phyloP scores from a whole-genome alignment of 2,888 invertebrate genomes.

The Dasypolia templi region DNA sequence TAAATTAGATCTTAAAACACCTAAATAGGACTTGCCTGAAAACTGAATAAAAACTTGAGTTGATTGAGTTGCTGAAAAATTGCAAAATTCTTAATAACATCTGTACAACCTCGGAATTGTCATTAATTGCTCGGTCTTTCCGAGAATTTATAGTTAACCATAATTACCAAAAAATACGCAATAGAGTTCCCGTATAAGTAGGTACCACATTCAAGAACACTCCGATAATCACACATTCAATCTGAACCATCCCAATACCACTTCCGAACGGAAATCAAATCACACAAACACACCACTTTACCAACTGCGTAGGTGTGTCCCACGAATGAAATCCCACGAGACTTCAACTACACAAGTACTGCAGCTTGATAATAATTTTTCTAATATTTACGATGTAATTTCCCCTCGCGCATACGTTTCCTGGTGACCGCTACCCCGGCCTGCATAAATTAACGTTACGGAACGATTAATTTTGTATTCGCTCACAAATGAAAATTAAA shows the following conservation, averaged over 20 bases:
- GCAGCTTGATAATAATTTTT: constrained; percentile 72
- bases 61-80: background rate
- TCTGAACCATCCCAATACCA: background rate
- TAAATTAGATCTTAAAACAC: background rate
- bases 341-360: constrained; percentile 12
- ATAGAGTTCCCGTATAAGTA: background rate
- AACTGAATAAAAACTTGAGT: background rate
- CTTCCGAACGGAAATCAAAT: background rate
- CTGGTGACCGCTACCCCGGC: constrained; percentile 56
- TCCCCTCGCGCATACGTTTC: constrained; percentile 72
- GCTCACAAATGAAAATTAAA: constrained; percentile 67
- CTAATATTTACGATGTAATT: constrained; percentile 84
- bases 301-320: background rate
- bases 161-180: background rate
- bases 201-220: background rate
- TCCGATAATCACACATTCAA: background rate
- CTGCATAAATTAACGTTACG: constrained; percentile 70
- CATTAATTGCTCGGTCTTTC: background rate
- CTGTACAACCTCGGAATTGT: background rate
- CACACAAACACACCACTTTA: background rate
- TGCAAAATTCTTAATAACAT: background rate
- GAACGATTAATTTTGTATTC: constrained; percentile 69
- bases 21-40: background rate
- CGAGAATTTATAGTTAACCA: too few species aligned
- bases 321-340: constrained; percentile 28